Evolutionary conservation across 1,140 invertebrate species (phyloP), one percentile per base, ranked within the genome.

Genomic region (Drosophila mauritiana): DNA sequence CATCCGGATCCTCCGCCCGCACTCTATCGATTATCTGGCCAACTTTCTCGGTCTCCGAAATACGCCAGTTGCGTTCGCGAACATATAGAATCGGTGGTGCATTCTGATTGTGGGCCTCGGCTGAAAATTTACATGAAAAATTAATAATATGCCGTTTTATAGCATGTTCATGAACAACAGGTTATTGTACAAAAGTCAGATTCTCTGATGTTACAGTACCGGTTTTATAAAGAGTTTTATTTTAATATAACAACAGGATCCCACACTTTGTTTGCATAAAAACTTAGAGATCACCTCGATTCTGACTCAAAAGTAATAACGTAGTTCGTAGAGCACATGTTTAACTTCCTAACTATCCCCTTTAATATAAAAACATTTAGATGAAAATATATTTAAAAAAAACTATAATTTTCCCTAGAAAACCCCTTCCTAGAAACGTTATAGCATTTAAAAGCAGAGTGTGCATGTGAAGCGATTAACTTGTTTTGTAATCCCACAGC

Each of bases 11-110:
- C 7, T 93, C 92, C 1, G 94, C 95, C 11, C 91, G 91, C 2
- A 95, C 94, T 36, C 94, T 93, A 1, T 94, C 94, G 11, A 96
- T 94, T 11, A 95, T 92, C 13, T 93, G 93, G 39, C 95, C 95
- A 5, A 96, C 93, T 13, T 93, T 92, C 74, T 96, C 95, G 0
- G 93, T 93, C 76, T 96, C 95, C 7, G 92, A 91, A 43, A 97
- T 94, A 5, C 93, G 91, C 96, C 96, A 96, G 77, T 95, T 94
- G 52, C 96, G 92, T 13, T 95, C 94, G 4, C 83, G 78, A 20
- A 96, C 77, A 55, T 81, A 79, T 2, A 92, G 73, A 51, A 93
- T 89, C 4, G 94, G 94, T 0, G 94, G 94, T 4, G 93, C 90
- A 75, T 93, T 93, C 54, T 85, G 86, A 11, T 90, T 73, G 52